Percentiles rank a stretch among this genome's conserved stretches.
Conservation (phyloP, 2,797 vertebrate genomes). For the Acanthornis magna region DNA sequence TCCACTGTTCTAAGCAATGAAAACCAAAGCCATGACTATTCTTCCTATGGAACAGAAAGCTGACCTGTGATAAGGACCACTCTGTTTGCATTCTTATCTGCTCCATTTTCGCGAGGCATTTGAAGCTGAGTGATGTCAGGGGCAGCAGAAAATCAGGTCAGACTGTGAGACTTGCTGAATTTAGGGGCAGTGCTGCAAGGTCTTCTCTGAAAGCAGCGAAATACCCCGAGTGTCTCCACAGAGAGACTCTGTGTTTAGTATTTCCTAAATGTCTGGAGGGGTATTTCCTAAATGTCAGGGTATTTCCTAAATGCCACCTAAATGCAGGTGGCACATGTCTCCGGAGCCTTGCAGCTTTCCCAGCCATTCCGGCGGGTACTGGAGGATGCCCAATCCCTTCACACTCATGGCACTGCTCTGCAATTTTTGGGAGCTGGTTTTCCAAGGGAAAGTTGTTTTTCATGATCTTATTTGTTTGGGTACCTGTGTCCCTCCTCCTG, state of each 20-base stretch:
- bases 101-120: neutral
- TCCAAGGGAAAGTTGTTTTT: neutral
- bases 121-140: neutral
- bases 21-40: neutral
- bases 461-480: neutral
- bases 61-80: neutral
- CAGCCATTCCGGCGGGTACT: neutral
- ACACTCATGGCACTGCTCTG: neutral
- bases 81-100: neutral
- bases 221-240: neutral
- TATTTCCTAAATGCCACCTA: neutral
- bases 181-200: neutral
- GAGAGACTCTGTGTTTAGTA: neutral
- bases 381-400: neutral
- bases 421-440: neutral
- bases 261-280: too few relatives aligned
- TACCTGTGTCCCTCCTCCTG: too few relatives aligned
- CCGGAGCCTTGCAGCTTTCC: neutral
- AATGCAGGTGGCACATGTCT: neutral
- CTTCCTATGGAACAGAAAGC: neutral
- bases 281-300: too few relatives aligned
- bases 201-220: neutral
- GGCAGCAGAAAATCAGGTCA: neutral
- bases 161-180: neutral
- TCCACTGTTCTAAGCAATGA: neutral